Evolutionary conservation across 2,113 vertebrate species (phyloP), one percentile per base, ranked within the genome.

Genomic region (Pteruthius melanotis): DNA sequence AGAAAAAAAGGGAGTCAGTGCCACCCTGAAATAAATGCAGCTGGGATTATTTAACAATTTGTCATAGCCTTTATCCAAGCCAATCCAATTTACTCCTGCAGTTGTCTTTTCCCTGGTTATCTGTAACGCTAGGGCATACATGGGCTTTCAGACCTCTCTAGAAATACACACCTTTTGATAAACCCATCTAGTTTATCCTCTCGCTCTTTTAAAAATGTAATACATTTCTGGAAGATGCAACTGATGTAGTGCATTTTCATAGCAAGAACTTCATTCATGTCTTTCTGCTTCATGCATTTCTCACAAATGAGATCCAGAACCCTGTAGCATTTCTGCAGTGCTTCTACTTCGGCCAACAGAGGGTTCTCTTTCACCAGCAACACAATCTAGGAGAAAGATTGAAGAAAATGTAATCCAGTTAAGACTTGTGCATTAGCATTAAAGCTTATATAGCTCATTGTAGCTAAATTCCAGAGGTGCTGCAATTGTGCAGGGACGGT

Each of bases 161-260:
- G 50, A 90, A 92, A 87, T 10, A 63, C 54, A 1, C 80, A 99
- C 99, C 99, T 99, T 97, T 98, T 99, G 86, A 99, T 97, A 71
- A 99, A 98, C 10, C 98, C 97, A 2, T 99, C 99, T 83, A 99
- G 90, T 69, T 99, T 98, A 94, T 99, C 98, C n/a, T 99, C 98
- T 15, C 98, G 97, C 40, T 99, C 99, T 74, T 98, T 99, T 66
- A 99, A 97, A 97, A 99, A 99, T 10, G 91, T 97, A 54, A 97
- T 95, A 30, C 99, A 99, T 91, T 99, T 99, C 86, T 99, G 98
- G 88, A 99, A 98, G 96, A 99, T 97, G 49, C 99, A 99, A 93
- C 99, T 99, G 96, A 99, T 98, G 94, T 99, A 99, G 96, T 99
- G 99, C 99, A 99, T 99, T 98, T 99, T 99, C 98, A 99, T 98